Evolutionary conservation across 2,113 vertebrate species (phyloP), one percentile per base, ranked within the genome.

Genomic region (Capreolus pygargus): DNA sequence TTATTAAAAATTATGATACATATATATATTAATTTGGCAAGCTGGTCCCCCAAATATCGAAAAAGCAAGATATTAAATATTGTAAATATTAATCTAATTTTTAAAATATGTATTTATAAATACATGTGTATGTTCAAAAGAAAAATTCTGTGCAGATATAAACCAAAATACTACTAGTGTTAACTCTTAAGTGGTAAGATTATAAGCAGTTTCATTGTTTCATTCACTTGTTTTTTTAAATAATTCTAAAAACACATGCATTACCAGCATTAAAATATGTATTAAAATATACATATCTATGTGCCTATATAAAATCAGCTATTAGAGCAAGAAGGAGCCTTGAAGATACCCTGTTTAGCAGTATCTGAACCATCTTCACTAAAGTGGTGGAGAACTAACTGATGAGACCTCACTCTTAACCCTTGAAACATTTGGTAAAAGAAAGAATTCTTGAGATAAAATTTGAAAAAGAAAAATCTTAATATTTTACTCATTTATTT

Each of bases 101-200:
- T 79, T 57, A 0, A 97, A 84, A 23, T 83, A 87, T 39, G 4
- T 64, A 50, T 64, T 83, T 94, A 79, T 54, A 55, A 43, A 52
- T 21, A 33, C 33, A 61, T 55, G 60, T n/a, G 36, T 85, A 89
- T 70, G 16, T 84, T 74, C 79, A 85, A 74, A 76, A 91, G 57
- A 52, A 74, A 92, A 92, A 52, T 10, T 47, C 60, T 82, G 19
- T 27, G 47, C 10, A 95, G 86, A 78, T 82, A 95, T 74, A 74
- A 86, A 81, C 45, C 39, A 60, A 96, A 94, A 88, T 88, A n/a
- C 86, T 89, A 50, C 54, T 17, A 33, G 9, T 50, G 12, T 86
- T 86, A 93, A 94, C 16, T 86, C 43, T 67, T 82, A 85, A 92
- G 67, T 86, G 19, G 14, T 94, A 92, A 43, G n/a, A 88, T 87